Evolutionary conservation across 2,888 invertebrate genomes (phyloP).

Genomic region (Tromatobia lineatoria): DNA sequence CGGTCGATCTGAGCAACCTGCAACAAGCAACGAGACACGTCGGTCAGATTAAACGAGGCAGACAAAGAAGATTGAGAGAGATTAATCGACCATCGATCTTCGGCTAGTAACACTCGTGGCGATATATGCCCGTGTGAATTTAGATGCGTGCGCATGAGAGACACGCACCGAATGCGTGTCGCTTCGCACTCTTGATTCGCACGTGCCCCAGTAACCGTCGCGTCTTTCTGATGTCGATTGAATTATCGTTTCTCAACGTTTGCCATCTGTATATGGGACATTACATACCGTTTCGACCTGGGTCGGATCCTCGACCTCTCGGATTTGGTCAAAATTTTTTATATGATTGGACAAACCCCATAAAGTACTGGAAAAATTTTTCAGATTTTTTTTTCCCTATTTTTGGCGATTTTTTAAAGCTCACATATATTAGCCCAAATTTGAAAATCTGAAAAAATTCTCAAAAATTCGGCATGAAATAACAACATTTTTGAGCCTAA

Average conservation of each 20-base stretch:
- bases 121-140: conserved; percentile 46
- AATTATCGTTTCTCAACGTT: conserved; percentile 49
- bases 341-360: too few species aligned
- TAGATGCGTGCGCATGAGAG: conserved; percentile 56
- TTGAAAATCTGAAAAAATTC: too few species aligned
- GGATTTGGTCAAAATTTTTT: too few species aligned
- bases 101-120: conserved; percentile 6
- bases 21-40: conserved; percentile 64
- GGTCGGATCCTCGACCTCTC: too few species aligned
- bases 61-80: conserved; percentile 69
- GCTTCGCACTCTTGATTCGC: conserved; percentile 60
- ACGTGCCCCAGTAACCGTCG: conserved; percentile 55
- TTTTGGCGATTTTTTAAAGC: too few species aligned
- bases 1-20: conserved; percentile 65
- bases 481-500: too few species aligned
- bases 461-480: too few species aligned
- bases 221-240: conserved; percentile 47
- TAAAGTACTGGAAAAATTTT: too few species aligned
- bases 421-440: too few species aligned
- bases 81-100: conserved; percentile 71
- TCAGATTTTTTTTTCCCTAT: too few species aligned
- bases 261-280: background rate
- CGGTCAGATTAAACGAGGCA: conserved; percentile 68
- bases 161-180: conserved; percentile 54
- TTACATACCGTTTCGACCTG: too few species aligned